Conservation (phyloP, 2,113 vertebrate genomes). For the Ariopsis seemanni region DNA sequence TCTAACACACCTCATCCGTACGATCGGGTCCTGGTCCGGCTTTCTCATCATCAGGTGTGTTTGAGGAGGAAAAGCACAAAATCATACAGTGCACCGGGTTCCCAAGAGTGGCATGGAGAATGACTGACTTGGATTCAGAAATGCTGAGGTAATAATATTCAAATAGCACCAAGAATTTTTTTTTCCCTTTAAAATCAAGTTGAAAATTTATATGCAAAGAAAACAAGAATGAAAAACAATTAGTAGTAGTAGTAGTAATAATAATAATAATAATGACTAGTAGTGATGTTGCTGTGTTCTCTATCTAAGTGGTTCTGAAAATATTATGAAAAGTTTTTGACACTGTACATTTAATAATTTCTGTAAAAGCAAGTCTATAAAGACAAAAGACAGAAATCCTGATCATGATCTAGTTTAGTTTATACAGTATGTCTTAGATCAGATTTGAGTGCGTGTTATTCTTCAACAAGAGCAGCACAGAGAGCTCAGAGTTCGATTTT, state of each 20-base stretch:
- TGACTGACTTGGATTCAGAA: neutral
- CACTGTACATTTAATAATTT: neutral
- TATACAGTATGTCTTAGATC: neutral
- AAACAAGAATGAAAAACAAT: neutral
- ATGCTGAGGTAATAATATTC: neutral
- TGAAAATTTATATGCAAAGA: neutral
- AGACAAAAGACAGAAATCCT: neutral
- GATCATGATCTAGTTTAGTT: neutral
- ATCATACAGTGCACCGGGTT: neutral
- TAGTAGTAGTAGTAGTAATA: neutral
- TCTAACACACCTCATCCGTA: neutral
- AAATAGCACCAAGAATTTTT: neutral
- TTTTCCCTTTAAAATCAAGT: neutral
- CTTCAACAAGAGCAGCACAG: neutral
- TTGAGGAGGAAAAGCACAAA: constrained; percentile 26
- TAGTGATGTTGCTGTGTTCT: neutral
- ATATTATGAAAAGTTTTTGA: neutral
- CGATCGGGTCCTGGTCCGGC: neutral
- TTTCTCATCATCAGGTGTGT: constrained; percentile 10
- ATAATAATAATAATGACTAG: neutral
- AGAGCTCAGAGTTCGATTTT: neutral
- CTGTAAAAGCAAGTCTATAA: neutral
- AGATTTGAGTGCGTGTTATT: neutral
- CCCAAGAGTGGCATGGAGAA: constrained; percentile 11
- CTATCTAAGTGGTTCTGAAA: neutral